Base-by-base conservation (phyloP, 2,888 invertebrate genomes). In the Brachyopa scutellaris region DNA sequence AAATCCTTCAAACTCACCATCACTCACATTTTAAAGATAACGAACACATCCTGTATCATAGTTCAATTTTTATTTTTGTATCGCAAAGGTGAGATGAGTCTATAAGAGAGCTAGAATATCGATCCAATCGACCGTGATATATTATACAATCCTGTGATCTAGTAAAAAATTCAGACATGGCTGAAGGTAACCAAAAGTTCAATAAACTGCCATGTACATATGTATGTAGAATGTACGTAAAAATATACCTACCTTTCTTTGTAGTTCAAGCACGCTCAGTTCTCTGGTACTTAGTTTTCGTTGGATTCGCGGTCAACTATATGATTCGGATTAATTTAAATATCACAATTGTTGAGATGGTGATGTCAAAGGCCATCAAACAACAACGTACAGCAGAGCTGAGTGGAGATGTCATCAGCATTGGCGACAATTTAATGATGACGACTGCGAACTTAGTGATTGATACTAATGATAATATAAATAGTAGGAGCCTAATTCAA, bases 321-420 rank as follows among this genome's bases (percentile, higher is more conserved):
- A 94, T 94, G 93, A 90, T 94, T 13, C 90, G 94, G 21, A 92
- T 93, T 64, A 94, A 94, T 88, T 88, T 94, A 66, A 94, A 94
- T 86, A 92, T 94, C 61, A 93, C 93, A 17, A 93, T 94, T 85
- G 94, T 94, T 51, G 92, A 93, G 47, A 94, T 94, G 94, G 92
- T 84, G 23, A 84, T 84, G 29, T 74, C 93, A 6, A 74, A 80
- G 40, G 33, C 62, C 55, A 36, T 19, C 29, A 67, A 67, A 36
- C 33, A 55, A 33, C 67, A 79, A 49, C 31, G 47, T n/a, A 29
- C 40, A 0, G 7, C 38, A 3, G 59, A 67, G 42, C 15, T 67
- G 26, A 73, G 8, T 8, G 49, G 42, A 26, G 23, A 23, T 51
- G 67, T 15, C 13, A 38, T 47, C 53, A 45, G 31, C 21, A 19